These are phyloP conservation scores for Agrochola lota DNA, from an alignment of 2,888 invertebrate genomes.

Conservation along the genomic window DNA sequence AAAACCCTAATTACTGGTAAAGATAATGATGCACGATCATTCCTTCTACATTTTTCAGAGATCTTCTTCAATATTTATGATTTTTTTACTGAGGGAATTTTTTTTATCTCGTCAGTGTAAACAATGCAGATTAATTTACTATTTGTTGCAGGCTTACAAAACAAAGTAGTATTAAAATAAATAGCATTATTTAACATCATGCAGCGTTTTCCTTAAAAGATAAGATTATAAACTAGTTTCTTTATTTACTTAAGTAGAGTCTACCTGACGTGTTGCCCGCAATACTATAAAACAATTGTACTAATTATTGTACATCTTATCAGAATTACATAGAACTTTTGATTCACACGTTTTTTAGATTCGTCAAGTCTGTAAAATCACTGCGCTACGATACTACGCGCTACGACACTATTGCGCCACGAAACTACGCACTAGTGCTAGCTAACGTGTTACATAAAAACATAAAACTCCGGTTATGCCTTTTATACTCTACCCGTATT, in stretches of 20 bases:
- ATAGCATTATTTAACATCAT: not conserved
- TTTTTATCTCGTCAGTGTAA: not conserved
- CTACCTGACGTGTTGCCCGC: not conserved
- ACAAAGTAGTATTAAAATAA: constrained; percentile 1
- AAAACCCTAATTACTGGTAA: constrained; percentile 9
- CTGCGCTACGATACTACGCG: too few relatives aligned
- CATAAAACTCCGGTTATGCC: not conserved
- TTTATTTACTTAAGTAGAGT: not conserved
- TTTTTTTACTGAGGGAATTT: not conserved
- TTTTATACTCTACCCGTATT: too few relatives aligned
- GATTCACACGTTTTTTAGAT: too few relatives aligned
- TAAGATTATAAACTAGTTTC: constrained; percentile 9
- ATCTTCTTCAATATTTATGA: not conserved
- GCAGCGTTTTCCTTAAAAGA: constrained; percentile 22
- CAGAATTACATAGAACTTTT: too few relatives aligned
- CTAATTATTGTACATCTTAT: too few relatives aligned
- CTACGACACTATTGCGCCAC: too few relatives aligned
- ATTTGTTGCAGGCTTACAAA: constrained; percentile 23
- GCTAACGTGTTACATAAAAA: not conserved
- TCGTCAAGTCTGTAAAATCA: too few relatives aligned
- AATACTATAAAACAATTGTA: too few relatives aligned
- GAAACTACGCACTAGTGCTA: too few relatives aligned
- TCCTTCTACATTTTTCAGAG: not conserved
- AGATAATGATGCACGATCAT: not conserved
- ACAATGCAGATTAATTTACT: constrained; percentile 8